Conservation (phyloP, 2,797 vertebrate genomes). For the Siniperca scherzeri region DNA sequence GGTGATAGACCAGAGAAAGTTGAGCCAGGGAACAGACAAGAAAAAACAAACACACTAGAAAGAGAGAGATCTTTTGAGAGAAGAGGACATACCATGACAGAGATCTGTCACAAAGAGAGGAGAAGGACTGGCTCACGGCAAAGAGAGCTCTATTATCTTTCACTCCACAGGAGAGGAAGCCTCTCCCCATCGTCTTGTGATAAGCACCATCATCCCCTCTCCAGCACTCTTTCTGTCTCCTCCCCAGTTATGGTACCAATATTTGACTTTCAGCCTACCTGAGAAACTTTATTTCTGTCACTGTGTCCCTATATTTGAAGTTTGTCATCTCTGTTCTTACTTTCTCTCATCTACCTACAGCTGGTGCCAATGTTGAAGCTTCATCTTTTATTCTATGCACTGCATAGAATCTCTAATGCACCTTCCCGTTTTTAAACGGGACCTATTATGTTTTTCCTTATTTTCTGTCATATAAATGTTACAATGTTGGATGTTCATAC, state of each 20-base stretch:
- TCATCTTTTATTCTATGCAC: constrained; percentile 6
- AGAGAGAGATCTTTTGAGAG: constrained; percentile 22
- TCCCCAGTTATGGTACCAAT: constrained; percentile 16
- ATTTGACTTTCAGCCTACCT: constrained; percentile 19
- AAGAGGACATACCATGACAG: constrained; percentile 5
- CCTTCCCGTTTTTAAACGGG: too few species aligned
- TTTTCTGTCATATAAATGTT: too few species aligned
- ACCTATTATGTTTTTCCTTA: too few species aligned
- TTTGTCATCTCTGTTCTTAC: neutral
- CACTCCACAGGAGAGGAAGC: constrained; percentile 20
- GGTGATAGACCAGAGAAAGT: neutral
- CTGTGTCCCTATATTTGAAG: neutral
- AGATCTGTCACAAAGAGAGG: constrained; percentile 17
- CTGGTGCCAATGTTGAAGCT: neutral
- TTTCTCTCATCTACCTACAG: constrained; percentile 5
- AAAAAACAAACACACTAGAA: constrained; percentile 13
- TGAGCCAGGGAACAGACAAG: neutral
- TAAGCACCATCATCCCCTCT: constrained; percentile 27
- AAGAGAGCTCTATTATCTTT: constrained; percentile 39
- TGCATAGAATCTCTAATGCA: too few species aligned
- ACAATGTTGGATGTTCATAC: too few species aligned
- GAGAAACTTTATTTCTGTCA: constrained; percentile 28
- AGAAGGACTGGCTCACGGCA: constrained; percentile 2
- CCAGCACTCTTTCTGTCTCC: constrained; percentile 23
- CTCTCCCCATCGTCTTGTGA: constrained; percentile 28